Percentiles rank a stretch among this genome's conserved stretches.
Conservation (phyloP, 2,888 invertebrate genomes). For the Mantis religiosa region DNA sequence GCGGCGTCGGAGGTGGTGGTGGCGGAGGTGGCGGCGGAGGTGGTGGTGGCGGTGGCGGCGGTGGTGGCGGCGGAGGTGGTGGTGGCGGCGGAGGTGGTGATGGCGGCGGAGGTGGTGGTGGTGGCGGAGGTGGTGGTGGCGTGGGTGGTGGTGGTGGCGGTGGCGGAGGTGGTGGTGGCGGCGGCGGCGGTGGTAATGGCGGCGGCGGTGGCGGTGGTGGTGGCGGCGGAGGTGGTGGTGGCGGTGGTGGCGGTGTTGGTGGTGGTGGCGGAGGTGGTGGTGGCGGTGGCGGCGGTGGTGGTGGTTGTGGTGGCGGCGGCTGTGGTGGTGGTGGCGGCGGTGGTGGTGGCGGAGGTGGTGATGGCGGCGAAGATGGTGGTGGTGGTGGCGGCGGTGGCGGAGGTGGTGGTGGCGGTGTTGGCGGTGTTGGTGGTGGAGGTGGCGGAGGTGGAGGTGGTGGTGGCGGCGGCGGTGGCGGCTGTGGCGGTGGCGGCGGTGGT, state of each 20-base stretch:
- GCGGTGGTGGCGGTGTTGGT: background rate
- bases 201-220: background rate
- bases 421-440: too few species aligned
- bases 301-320: too few species aligned
- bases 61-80: background rate
- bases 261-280: too few species aligned
- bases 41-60: background rate
- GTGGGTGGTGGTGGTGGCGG: background rate
- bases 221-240: background rate
- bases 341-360: too few species aligned
- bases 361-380: too few species aligned
- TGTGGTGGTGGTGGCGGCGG: too few species aligned
- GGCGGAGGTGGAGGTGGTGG: too few species aligned
- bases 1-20: background rate
- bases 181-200: background rate
- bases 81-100: background rate
- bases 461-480: too few species aligned
- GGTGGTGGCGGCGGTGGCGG: too few species aligned
- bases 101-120: background rate
- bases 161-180: background rate
- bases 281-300: too few species aligned
- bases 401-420: too few species aligned
- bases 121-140: background rate
- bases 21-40: background rate
- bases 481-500: too few species aligned